A percentile compares a stretch with the other conserved stretches of the same genome.
Conservation (phyloP, 2,797 vertebrate species). For the Sternotherus odoratus region DNA sequence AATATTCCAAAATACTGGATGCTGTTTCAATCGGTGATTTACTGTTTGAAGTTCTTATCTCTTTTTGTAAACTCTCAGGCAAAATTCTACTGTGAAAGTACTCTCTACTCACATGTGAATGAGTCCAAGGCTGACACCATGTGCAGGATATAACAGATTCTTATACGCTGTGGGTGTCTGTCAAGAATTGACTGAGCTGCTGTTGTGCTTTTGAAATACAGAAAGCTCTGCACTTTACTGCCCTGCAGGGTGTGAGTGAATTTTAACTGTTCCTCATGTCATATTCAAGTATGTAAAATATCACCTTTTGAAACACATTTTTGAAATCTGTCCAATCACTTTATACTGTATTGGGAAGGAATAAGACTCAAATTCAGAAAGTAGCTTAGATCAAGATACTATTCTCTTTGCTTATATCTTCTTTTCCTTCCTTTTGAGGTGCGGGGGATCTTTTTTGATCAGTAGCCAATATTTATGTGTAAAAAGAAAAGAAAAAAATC, state of each 20-base stretch:
- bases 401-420: not conserved
- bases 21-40: not conserved
- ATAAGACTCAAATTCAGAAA: not conserved
- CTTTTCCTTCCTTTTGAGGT: not conserved
- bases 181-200: not conserved
- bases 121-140: not conserved
- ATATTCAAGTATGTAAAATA: not conserved
- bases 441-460: not conserved
- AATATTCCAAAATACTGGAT: not conserved
- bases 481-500: not conserved
- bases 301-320: not conserved
- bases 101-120: not conserved
- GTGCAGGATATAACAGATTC: not conserved
- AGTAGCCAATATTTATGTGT: not conserved
- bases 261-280: not conserved
- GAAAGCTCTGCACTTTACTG: not conserved
- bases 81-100: not conserved
- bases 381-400: not conserved
- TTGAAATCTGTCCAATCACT: not conserved
- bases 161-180: not conserved
- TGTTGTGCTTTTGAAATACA: not conserved
- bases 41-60: not conserved
- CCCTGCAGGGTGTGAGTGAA: not conserved
- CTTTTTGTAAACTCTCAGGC: not conserved
- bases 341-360: not conserved